Evolutionary conservation across 1,140 invertebrate genomes (phyloP).

Genomic region (Helicoverpa armigera): DNA sequence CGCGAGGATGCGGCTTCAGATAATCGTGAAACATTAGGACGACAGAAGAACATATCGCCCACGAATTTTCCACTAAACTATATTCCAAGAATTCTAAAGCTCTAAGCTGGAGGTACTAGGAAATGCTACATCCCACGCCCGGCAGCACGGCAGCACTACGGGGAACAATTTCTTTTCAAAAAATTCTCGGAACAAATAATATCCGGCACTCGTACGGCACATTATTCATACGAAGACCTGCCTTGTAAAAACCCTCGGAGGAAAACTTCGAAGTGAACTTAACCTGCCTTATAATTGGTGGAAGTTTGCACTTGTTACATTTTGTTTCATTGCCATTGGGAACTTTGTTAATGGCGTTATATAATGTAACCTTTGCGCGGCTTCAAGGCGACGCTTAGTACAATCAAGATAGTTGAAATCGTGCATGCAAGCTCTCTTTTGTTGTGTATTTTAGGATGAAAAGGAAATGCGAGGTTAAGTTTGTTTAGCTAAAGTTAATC

Average conservation of each 20-base stretch:
- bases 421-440: constrained; percentile 37
- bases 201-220: constrained; percentile 48
- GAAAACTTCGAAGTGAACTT: constrained; percentile 44
- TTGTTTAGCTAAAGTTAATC: too few relatives aligned
- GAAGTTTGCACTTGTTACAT: constrained; percentile 46
- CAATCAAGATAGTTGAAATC: constrained; percentile 38
- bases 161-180: constrained; percentile 48
- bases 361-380: constrained; percentile 44
- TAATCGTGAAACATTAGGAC: not conserved
- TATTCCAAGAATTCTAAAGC: constrained; percentile 3
- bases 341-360: constrained; percentile 39
- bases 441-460: constrained; percentile 8
- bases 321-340: constrained; percentile 43
- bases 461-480: not conserved
- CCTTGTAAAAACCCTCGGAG: constrained; percentile 39
- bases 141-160: constrained; percentile 19
- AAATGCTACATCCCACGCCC: constrained; percentile 23
- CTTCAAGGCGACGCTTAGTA: constrained; percentile 1
- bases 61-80: not conserved
- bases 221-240: constrained; percentile 55
- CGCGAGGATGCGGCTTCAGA: constrained; percentile 24
- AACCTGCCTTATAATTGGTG: constrained; percentile 44
- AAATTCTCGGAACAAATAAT: constrained; percentile 49
- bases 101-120: not conserved
- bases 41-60: not conserved